Evolutionary conservation across 2,113 vertebrate genomes (phyloP).

Genomic region (Ciconia boyciana): DNA sequence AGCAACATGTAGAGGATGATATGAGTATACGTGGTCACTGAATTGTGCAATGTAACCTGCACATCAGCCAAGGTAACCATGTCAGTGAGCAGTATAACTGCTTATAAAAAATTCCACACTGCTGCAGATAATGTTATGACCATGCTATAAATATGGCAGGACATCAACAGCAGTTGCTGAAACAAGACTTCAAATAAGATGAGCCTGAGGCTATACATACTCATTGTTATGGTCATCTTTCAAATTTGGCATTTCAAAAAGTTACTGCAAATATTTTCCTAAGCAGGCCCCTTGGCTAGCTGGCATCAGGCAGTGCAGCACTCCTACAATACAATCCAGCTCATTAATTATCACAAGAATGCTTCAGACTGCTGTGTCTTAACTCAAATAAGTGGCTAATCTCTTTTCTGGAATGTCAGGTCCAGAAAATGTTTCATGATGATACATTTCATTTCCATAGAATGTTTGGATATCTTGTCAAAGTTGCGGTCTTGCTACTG

Average conservation of each 20-base stretch:
- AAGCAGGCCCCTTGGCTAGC: neutral
- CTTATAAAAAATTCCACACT: neutral
- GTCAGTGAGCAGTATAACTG: neutral
- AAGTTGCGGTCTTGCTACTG: neutral
- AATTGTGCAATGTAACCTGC: neutral
- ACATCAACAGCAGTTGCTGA: neutral
- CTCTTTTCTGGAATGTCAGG: neutral
- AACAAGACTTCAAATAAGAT: neutral
- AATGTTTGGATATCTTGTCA: neutral
- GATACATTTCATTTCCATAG: neutral
- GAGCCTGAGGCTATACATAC: neutral
- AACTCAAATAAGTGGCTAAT: neutral
- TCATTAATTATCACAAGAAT: neutral
- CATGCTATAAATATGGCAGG: neutral
- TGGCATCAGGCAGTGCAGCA: neutral
- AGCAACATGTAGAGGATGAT: accelerated
- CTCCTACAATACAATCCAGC: neutral
- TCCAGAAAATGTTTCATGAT: neutral
- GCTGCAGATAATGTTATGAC: neutral
- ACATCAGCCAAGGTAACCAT: neutral
- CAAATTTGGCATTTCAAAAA: neutral
- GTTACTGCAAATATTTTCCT: neutral
- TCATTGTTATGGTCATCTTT: neutral
- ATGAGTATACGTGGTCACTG: neutral
- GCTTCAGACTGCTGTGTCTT: neutral